Conservation (phyloP, 2,797 vertebrate genomes). For the Eulemur albifrons region DNA sequence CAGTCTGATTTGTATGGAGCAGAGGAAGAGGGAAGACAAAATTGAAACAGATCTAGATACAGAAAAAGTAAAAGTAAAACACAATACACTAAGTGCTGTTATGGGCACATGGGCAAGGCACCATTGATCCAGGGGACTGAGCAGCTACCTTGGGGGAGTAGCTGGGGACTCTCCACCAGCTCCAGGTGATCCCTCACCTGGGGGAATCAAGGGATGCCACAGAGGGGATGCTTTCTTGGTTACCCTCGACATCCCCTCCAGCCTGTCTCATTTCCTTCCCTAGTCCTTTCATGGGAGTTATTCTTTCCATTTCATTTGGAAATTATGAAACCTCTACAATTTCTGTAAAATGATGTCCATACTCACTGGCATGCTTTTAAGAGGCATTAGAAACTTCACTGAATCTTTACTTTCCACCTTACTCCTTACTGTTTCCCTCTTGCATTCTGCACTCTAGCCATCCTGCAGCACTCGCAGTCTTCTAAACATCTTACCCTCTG, state of each 20-base stretch:
- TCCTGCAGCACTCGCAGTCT: fast-evolving
- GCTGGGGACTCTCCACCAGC: background rate
- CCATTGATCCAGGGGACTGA: background rate
- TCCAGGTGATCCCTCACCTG: background rate
- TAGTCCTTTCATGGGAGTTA: background rate
- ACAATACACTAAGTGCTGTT: background rate
- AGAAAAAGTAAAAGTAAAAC: background rate
- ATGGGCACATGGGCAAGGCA: background rate
- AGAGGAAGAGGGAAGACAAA: background rate
- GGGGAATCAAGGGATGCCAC: background rate
- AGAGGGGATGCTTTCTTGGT: background rate
- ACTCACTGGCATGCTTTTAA: background rate
- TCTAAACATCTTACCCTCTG: background rate
- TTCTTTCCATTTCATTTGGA: background rate
- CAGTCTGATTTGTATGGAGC: background rate
- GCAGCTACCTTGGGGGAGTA: background rate
- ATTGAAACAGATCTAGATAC: background rate
- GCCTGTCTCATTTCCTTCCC: background rate
- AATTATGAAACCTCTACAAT: background rate
- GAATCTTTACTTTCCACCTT: background rate
- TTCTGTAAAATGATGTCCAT: background rate
- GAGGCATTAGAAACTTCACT: fast-evolving
- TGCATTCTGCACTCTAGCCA: background rate
- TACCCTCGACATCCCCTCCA: background rate
- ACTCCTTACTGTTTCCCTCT: background rate